These are phyloP conservation scores for Carassius gibelio DNA, from an alignment of 2,113 vertebrate genomes.

Conservation along the genomic window DNA sequence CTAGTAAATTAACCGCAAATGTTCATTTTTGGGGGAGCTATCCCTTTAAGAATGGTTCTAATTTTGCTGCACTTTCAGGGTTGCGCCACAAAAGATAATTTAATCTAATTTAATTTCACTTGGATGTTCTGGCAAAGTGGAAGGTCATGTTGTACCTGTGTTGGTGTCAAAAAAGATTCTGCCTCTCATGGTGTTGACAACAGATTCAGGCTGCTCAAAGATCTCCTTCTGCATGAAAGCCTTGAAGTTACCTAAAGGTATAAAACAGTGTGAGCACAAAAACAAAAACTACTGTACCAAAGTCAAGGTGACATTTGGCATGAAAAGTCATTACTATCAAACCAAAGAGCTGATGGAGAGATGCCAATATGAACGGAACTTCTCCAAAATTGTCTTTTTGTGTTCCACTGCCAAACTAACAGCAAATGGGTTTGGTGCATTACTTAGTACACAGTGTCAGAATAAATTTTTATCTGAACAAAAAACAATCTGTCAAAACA, in stretches of 20 bases:
- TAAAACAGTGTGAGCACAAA: conserved; percentile 7
- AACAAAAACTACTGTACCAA: neutral
- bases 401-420: too few relatives aligned
- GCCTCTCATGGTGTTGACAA: conserved; percentile 96
- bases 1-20: too few relatives aligned
- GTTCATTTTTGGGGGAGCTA: too few relatives aligned
- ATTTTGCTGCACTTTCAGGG: neutral
- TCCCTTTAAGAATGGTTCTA: neutral
- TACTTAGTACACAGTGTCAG: too few relatives aligned
- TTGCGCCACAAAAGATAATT: neutral
- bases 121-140: neutral
- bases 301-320: neutral
- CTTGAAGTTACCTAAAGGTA: conserved; percentile 85
- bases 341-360: neutral
- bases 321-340: neutral
- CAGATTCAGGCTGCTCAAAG: conserved; percentile 94
- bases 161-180: conserved; percentile 90
- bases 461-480: neutral
- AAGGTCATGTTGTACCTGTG: conserved; percentile 76
- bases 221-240: conserved; percentile 99
- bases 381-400: too few relatives aligned
- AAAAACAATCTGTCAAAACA: too few relatives aligned
- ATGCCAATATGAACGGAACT: too few relatives aligned
- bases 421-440: too few relatives aligned
- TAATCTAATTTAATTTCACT: neutral